phyloP scores from a whole-genome alignment of 2,113 vertebrate species.

The Gracilinanus agilis region DNA sequence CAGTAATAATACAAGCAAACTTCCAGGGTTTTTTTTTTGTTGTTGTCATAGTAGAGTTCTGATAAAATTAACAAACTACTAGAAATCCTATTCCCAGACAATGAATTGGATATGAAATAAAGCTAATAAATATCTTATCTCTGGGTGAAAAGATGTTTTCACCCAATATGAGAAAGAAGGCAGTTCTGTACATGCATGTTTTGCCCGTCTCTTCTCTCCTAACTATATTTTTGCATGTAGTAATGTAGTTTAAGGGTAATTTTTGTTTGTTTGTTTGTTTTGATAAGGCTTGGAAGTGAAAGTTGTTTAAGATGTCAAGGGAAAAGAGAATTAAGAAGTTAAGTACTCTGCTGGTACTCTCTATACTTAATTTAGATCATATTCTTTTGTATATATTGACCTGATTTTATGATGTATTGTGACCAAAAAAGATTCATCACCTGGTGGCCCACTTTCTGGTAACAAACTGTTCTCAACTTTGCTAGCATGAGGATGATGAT shows the following conservation, averaged over 20 bases:
- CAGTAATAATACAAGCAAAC: background rate
- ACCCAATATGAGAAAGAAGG: background rate
- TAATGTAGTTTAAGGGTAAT: background rate
- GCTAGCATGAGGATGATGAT: background rate
- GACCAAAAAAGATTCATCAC: background rate
- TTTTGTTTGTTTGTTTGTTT: background rate
- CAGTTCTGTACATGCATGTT: background rate
- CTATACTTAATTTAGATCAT: background rate
- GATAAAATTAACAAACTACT: background rate
- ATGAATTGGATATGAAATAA: background rate
- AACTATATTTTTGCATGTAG: background rate
- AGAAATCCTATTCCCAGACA: background rate
- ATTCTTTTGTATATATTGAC: background rate
- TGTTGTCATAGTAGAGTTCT: background rate
- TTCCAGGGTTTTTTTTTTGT: background rate
- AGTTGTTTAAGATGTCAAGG: background rate
- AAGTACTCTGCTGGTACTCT: background rate
- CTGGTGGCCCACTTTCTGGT: background rate
- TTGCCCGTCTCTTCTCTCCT: background rate
- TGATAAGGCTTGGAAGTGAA: background rate
- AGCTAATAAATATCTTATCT: background rate
- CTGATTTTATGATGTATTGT: background rate
- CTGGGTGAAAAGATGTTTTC: background rate
- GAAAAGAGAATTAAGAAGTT: background rate
- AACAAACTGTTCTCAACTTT: background rate